Percentiles rank a stretch among this genome's conserved stretches.
phyloP scores from a whole-genome alignment of 2,888 invertebrate species.

The Heliothis peltigera region DNA sequence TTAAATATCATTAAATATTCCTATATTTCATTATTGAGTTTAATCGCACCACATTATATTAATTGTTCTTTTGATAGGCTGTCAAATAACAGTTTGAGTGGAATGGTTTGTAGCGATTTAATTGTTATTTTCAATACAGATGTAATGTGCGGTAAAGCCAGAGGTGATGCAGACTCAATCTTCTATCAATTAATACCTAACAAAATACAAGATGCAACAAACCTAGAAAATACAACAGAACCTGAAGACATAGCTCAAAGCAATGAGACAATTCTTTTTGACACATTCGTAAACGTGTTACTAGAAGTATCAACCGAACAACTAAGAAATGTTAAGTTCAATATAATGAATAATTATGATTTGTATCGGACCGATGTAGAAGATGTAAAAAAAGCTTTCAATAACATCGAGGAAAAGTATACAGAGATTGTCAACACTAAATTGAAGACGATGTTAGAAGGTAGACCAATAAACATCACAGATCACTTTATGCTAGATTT shows the following conservation, averaged over 20 bases:
- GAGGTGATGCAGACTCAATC: slow-evolving; percentile 13
- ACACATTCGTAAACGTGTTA: slow-evolving; percentile 55
- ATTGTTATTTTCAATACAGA: slow-evolving; percentile 32
- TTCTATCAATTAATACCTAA: slow-evolving; percentile 31
- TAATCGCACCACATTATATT: neutral
- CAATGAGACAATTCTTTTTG: slow-evolving; percentile 42
- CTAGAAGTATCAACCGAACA: slow-evolving; percentile 60
- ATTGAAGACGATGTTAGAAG: slow-evolving; percentile 58
- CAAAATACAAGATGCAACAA: slow-evolving; percentile 7
- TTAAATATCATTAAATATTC: neutral
- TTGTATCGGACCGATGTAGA: slow-evolving; percentile 53
- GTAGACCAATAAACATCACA: slow-evolving; percentile 56
- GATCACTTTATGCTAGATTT: slow-evolving; percentile 70
- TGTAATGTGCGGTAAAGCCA: slow-evolving; percentile 23
- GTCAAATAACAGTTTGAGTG: neutral
- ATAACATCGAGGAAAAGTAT: slow-evolving; percentile 60
- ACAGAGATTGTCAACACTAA: slow-evolving; percentile 62
- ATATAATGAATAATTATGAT: slow-evolving; percentile 66
- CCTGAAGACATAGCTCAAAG: slow-evolving; percentile 4
- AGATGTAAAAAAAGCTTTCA: slow-evolving; percentile 62
- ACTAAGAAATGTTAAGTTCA: slow-evolving; percentile 56
- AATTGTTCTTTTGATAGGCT: neutral
- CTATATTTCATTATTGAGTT: neutral
- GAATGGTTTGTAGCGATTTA: neutral
- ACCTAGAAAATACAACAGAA: slow-evolving; percentile 20